Evolutionary conservation across 2,797 vertebrate species (phyloP), one percentile per base, ranked within the genome.

Genomic region (Megalops cyprinoides): DNA sequence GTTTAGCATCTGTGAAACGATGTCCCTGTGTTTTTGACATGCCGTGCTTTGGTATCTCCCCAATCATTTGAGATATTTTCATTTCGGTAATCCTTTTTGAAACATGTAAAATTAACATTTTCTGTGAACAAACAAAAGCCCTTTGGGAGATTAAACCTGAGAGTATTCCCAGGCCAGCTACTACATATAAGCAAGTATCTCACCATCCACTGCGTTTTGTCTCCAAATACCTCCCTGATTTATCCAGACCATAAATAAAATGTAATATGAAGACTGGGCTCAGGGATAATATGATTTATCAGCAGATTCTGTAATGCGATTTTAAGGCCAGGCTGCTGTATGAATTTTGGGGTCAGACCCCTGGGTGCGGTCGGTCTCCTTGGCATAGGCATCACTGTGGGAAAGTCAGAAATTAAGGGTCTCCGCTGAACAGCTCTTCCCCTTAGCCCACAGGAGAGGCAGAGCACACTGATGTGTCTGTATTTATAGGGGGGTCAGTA

Each of bases 251-350:
- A 51, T 51, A 37, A 56, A 28, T 56, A 76, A 37, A 56, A n/a
- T 55, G 53, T 15, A 23, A 55, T 55, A 55, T 12, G 55, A 15
- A 55, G 53, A 55, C 23, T 44, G 55, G 55, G 62, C 60, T 77
- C 55, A 62, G 23, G 23, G 28, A 62, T 60, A 60, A 60, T 77
- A n/a, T 44, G 25, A 60, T 77, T n/a, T 77, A 39, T 42, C 76
- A 77, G 48, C 48, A 76, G 76, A 77, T 55, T 23, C 39, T 77
- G n/a, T n/a, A 77, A 60, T 60, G 76, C n/a, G 39, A 10, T 60
- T 46, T 60, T 55, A 44, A 34, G 62, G 56, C 37, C 23, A 60
- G 23, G 34, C 62, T 58, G 53, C 34, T 42, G 34, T 60, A 77
- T 60, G 37, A 51, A 46, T n/a, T 79, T 65, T 69, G 18, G 62